Conservation (phyloP, 2,797 vertebrate species). For the Aythya fuligula region DNA sequence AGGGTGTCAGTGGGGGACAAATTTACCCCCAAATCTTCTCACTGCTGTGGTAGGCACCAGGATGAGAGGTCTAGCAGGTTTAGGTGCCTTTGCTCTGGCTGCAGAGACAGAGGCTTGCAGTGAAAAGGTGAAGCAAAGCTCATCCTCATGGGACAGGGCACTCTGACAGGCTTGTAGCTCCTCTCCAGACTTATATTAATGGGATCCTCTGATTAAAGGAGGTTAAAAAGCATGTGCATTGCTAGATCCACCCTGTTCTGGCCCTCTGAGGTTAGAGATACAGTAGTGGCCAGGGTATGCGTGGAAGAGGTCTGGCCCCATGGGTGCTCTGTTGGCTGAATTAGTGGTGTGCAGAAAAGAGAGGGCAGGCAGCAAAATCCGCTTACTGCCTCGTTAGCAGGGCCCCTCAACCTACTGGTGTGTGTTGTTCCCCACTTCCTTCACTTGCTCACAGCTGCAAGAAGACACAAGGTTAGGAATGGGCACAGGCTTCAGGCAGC, state of each 20-base stretch:
- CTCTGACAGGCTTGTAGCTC: background rate
- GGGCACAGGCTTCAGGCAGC: background rate
- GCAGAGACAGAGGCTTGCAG: background rate
- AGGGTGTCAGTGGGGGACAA: background rate
- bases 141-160: background rate
- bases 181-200: background rate
- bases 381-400: background rate
- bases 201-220: background rate
- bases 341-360: background rate
- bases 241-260: background rate
- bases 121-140: background rate
- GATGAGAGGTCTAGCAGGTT: background rate
- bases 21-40: background rate
- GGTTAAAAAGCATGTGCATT: background rate
- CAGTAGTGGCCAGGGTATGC: fast-evolving
- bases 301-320: background rate
- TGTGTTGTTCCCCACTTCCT: fast-evolving
- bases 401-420: background rate
- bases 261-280: background rate
- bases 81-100: background rate
- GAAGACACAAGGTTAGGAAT: background rate
- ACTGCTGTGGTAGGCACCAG: background rate
- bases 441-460: background rate
- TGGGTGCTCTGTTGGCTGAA: background rate
- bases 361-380: background rate